phyloP scores from a whole-genome alignment of 2,113 vertebrate species.

The Calcarius ornatus region DNA sequence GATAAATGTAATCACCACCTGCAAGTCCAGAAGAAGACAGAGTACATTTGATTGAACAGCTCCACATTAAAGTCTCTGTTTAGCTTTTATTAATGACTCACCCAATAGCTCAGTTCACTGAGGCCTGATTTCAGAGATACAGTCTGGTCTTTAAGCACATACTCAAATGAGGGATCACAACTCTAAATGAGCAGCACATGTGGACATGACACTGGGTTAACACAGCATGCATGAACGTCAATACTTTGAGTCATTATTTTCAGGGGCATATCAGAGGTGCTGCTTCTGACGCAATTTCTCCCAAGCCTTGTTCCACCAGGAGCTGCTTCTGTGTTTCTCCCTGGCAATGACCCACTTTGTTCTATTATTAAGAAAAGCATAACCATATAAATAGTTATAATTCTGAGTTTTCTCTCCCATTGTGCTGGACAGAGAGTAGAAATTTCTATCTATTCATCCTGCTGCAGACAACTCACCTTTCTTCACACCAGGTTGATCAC shows the following conservation, averaged over 20 bases:
- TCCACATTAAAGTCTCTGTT: background rate
- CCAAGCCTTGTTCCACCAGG: background rate
- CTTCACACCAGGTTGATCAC: too few species aligned
- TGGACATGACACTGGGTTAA: background rate
- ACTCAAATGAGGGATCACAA: background rate
- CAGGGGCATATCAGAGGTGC: background rate
- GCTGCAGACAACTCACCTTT: background rate
- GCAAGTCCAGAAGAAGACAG: background rate
- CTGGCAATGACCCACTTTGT: constrained; percentile 9
- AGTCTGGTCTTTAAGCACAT: background rate
- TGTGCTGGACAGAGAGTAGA: background rate
- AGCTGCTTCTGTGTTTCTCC: background rate
- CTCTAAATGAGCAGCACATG: background rate
- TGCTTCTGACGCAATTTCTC: background rate
- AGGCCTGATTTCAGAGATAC: background rate
- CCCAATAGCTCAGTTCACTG: background rate
- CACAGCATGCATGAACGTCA: background rate
- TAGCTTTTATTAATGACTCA: constrained; percentile 23
- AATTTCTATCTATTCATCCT: background rate
- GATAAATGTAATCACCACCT: background rate
- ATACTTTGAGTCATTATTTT: background rate
- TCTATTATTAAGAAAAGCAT: background rate
- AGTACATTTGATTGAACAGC: background rate
- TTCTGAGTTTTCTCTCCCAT: background rate
- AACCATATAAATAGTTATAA: background rate